These are phyloP conservation scores for Zoanthus sansibaricus DNA, from an alignment of 92 coral and sea anemone species.

Conservation along the genomic window DNA sequence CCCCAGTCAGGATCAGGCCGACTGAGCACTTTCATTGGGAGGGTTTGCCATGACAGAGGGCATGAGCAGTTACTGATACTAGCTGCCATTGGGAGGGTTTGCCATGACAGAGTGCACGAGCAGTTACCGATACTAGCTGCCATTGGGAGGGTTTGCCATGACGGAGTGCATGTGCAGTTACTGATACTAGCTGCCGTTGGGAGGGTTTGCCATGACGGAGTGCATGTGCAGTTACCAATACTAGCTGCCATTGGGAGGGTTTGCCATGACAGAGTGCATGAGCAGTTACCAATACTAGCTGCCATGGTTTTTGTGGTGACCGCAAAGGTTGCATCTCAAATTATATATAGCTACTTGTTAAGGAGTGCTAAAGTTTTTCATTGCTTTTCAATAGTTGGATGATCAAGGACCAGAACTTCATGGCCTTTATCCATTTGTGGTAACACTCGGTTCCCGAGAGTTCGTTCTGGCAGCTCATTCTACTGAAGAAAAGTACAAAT, in stretches of 20 bases:
- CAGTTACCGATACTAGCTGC: too few species aligned
- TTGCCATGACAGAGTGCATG: background rate
- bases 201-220: background rate
- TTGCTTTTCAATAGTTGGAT: constrained; percentile 60
- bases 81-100: background rate
- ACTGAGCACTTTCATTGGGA: background rate
- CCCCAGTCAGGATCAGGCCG: too few species aligned
- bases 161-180: background rate
- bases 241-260: background rate
- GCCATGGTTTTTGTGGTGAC: too few species aligned
- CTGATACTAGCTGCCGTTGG: background rate
- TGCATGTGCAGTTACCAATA: background rate
- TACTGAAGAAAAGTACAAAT: constrained; percentile 92
- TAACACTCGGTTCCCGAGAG: constrained; percentile 68
- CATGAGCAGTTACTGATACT: background rate
- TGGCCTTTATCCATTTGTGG: constrained; percentile 83
- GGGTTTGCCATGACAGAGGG: background rate
- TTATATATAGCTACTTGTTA: background rate
- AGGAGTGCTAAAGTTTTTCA: background rate
- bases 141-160: background rate
- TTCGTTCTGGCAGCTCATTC: constrained; percentile 86
- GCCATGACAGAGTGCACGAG: background rate
- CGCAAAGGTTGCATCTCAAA: too few species aligned
- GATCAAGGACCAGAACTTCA: constrained; percentile 90
- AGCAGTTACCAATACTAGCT: too few species aligned